These are phyloP conservation scores for Oophaga sylvatica DNA, from an alignment of 2,797 vertebrate genomes.

Conservation along the genomic window DNA sequence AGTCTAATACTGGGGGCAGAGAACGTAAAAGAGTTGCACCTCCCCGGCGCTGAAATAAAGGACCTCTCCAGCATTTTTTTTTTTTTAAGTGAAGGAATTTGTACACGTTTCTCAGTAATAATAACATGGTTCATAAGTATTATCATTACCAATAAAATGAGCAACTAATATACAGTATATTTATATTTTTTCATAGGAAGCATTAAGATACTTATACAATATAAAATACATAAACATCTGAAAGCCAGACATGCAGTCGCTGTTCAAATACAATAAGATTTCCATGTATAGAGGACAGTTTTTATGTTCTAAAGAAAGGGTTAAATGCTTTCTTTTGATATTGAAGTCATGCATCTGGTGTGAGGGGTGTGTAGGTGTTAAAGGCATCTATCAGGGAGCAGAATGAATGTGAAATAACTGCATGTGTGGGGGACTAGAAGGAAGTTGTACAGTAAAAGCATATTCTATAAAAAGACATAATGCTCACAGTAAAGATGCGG, in stretches of 20 bases:
- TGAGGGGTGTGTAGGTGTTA: constrained; percentile 55
- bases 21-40: too few species aligned
- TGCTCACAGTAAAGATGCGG: constrained; percentile 12
- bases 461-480: constrained; percentile 57
- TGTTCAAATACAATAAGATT: neutral
- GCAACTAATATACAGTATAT: neutral
- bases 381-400: constrained; percentile 36
- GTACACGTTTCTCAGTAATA: too few species aligned
- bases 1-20: too few species aligned
- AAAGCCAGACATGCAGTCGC: neutral
- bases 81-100: too few species aligned
- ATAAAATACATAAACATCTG: too few species aligned
- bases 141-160: neutral
- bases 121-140: too few species aligned
- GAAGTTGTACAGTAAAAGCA: constrained; percentile 43
- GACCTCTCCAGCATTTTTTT: too few species aligned
- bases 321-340: constrained; percentile 22
- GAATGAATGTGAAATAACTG: constrained; percentile 53
- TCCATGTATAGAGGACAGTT: neutral
- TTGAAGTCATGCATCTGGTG: constrained; percentile 35
- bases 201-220: too few species aligned
- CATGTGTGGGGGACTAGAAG: constrained; percentile 31
- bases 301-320: neutral
- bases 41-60: too few species aligned
- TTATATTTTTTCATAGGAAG: too few species aligned